phyloP scores from a whole-genome alignment of 2,797 vertebrate genomes.

The Apogon hyalosoma region DNA sequence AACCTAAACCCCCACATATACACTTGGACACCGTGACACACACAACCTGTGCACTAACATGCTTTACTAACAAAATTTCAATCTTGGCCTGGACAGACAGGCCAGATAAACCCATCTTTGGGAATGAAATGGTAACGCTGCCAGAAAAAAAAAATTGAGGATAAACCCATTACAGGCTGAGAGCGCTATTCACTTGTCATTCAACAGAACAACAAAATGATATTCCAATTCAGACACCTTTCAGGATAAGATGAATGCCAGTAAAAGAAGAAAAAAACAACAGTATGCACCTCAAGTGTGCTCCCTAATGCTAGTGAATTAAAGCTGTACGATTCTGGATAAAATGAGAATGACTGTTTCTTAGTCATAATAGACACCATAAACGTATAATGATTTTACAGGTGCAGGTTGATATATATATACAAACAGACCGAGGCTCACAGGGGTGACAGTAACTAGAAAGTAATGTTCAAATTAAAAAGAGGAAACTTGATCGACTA shows the following conservation, averaged over 20 bases:
- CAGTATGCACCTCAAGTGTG: conserved; percentile 18
- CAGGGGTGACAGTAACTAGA: no score
- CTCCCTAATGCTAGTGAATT: conserved; percentile 8
- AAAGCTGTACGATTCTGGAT: background rate
- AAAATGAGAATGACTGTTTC: background rate
- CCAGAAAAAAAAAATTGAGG: conserved; percentile 43
- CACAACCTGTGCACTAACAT: conserved; percentile 30
- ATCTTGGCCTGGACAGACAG: conserved; percentile 62
- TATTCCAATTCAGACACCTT: conserved; percentile 73
- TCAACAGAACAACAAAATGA: conserved; percentile 70
- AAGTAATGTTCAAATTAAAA: no score
- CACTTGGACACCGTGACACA: conserved; percentile 5
- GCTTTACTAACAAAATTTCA: conserved; percentile 63
- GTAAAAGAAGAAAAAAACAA: background rate
- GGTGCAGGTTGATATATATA: no score
- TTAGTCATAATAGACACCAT: background rate
- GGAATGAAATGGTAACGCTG: conserved; percentile 68
- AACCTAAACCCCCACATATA: conserved; percentile 25
- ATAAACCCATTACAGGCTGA: conserved; percentile 74
- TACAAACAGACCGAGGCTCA: no score
- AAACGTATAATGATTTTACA: background rate
- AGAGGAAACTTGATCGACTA: no score
- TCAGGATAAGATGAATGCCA: conserved; percentile 50
- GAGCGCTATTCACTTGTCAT: conserved; percentile 73
- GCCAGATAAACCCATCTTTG: conserved; percentile 72